A percentile compares a stretch with the other conserved stretches of the same genome.
Conservation (phyloP, 2,797 vertebrate genomes). For the Pseudomugil tenellus region DNA sequence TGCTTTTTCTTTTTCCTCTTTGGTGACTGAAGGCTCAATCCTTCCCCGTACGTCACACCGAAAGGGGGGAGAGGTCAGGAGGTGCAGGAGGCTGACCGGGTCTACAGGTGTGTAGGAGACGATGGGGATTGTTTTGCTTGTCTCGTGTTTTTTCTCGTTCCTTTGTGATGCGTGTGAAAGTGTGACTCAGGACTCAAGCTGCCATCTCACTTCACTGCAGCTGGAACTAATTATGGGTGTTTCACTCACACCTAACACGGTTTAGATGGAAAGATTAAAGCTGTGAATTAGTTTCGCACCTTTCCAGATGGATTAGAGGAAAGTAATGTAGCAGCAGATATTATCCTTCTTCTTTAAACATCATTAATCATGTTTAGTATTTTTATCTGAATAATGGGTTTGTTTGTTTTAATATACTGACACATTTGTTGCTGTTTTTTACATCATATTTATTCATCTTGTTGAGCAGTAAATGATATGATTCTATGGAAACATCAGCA, state of each 20-base stretch:
- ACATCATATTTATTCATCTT: too few relatives aligned
- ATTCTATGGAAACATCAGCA: too few relatives aligned
- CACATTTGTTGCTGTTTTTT: too few relatives aligned
- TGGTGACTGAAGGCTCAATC: conserved; percentile 41
- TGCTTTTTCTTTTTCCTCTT: conserved; percentile 49
- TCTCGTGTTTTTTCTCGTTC: neutral
- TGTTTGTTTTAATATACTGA: too few relatives aligned
- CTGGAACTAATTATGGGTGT: conserved; percentile 19
- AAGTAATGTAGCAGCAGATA: too few relatives aligned
- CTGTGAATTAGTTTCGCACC: neutral
- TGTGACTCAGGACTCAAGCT: conserved; percentile 14
- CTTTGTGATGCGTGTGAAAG: conserved; percentile 19
- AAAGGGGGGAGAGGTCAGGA: conserved; percentile 37
- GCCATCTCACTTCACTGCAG: conserved; percentile 22
- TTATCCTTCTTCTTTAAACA: too few relatives aligned
- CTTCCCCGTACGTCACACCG: conserved; percentile 27
- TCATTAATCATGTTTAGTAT: too few relatives aligned
- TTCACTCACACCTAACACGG: conserved; percentile 25
- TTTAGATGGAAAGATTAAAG: neutral
- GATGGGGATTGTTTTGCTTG: neutral
- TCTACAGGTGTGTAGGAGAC: conserved; percentile 59
- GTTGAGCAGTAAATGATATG: too few relatives aligned
- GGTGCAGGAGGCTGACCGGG: conserved; percentile 44
- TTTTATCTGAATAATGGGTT: too few relatives aligned
- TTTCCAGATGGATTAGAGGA: neutral